Conservation (phyloP, 1,140 invertebrate genomes). For the Orussus abietinus region DNA sequence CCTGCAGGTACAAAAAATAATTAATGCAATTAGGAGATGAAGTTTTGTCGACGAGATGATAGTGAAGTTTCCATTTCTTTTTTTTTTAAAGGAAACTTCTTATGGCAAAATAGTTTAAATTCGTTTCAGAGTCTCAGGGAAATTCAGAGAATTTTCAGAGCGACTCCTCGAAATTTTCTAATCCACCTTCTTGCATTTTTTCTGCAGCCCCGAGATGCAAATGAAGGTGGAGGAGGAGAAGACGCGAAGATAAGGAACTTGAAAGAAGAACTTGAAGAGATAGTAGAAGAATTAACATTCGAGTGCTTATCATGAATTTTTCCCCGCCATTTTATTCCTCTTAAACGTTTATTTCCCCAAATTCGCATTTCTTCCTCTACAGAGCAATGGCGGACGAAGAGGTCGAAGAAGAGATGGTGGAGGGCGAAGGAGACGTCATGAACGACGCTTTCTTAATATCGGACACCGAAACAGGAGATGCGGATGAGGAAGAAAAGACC, state of each 20-base stretch:
- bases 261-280: too few relatives aligned
- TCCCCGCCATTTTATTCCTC: not conserved
- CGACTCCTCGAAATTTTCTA: conserved; percentile 13
- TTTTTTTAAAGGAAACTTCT: not conserved
- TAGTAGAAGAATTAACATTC: too few relatives aligned
- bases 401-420: not conserved
- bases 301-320: conserved; percentile 9
- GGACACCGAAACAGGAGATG: too few relatives aligned
- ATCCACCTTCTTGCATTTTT: not conserved
- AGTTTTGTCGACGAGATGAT: too few relatives aligned
- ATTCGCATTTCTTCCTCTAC: not conserved
- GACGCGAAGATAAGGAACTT: too few relatives aligned
- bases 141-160: too few relatives aligned
- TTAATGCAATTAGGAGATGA: not conserved
- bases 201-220: not conserved
- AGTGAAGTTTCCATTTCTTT: not conserved
- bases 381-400: conserved; percentile 8
- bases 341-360: not conserved
- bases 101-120: conserved; percentile 18
- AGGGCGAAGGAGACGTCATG: not conserved
- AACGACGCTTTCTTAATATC: too few relatives aligned
- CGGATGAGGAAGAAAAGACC: not conserved
- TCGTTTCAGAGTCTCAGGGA: conserved; percentile 17
- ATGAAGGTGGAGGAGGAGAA: too few relatives aligned
- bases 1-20: not conserved